Evolutionary conservation across 2,113 vertebrate genomes (phyloP), one percentile per base, ranked within the genome.

Genomic region (Dasypus novemcinctus): DNA sequence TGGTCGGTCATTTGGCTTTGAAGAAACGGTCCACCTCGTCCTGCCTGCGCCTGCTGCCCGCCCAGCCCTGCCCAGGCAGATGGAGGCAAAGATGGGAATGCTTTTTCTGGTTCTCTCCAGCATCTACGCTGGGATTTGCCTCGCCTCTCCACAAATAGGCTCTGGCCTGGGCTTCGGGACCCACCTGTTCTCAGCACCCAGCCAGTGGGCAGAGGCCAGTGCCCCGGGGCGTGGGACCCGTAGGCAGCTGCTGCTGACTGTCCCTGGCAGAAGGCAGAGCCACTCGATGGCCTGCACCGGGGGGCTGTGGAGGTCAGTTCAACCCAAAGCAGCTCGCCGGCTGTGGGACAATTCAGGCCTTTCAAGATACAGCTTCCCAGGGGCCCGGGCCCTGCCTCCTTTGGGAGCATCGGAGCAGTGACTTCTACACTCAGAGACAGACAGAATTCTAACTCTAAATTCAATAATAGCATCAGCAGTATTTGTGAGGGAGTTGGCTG

Each of bases 141-240:
- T 84, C 3, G 49, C 36, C 36, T 72, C 27, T 81, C 85, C n/a
- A 83, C 69, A 90, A 38, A 86, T 86, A 87, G 54, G 54, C 71
- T 33, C 87, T 71, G 87, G 90, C 27, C 31, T 0, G 14, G 52
- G 69, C 75, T 54, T 20, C 25, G 33, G 75, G 69, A 41, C 75
- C 36, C 95, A 96, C 61, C 92, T 95, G 90, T 87, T 84, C 63
- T 83, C 80, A 93, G 75, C 29, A 2, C 18, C 96, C 92, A 94
- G 82, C 17, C 23, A 15, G 33, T 3, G 63, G 84, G 69, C 68
- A 43, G 59, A 17, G 14, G 63, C 49, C 46, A 46, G 20, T 21
- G 54, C 68, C 75, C 68, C n/a, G 20, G 3, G 18, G 41, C n/a
- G 38, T 71, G 54, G 57, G 33, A 71, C 57, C 82, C 41, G 25